These are phyloP conservation scores for Drosophila mauritiana DNA, from an alignment of 1,140 invertebrate species.

Conservation along the genomic window DNA sequence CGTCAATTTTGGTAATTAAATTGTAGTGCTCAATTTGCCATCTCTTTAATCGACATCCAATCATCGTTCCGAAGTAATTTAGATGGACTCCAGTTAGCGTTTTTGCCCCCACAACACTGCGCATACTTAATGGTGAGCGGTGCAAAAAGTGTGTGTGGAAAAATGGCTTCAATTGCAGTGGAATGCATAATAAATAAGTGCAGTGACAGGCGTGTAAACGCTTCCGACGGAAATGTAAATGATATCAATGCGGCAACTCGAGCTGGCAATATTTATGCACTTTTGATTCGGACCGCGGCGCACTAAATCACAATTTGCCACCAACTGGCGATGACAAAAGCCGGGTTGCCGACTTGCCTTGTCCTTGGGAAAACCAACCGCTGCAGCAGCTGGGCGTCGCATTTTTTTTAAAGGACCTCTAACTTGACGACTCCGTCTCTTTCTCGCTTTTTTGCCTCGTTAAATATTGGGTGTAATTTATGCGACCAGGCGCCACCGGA, in stretches of 20 bases:
- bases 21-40: constrained; percentile 68
- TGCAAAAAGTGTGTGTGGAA: not conserved
- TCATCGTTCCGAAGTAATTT: constrained; percentile 53
- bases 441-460: constrained; percentile 11
- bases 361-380: constrained; percentile 23
- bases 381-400: constrained; percentile 30
- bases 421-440: not conserved
- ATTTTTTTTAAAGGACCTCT: constrained; percentile 22
- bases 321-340: constrained; percentile 46
- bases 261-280: constrained; percentile 55
- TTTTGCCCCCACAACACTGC: constrained; percentile 22
- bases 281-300: constrained; percentile 45
- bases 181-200: constrained; percentile 50
- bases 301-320: constrained; percentile 50
- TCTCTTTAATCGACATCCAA: constrained; percentile 49
- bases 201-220: constrained; percentile 52
- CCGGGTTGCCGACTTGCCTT: not conserved
- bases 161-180: constrained; percentile 25
- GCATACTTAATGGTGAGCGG: constrained; percentile 12
- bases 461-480: constrained; percentile 42
- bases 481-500: constrained; percentile 40
- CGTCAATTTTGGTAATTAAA: constrained; percentile 73
- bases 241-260: constrained; percentile 45
- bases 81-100: constrained; percentile 51
- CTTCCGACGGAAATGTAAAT: constrained; percentile 59